Percentiles rank a stretch among this genome's conserved stretches.
Evolutionary conservation across 2,888 invertebrate genomes (phyloP).

Genomic region (Drosophila testacea): DNA sequence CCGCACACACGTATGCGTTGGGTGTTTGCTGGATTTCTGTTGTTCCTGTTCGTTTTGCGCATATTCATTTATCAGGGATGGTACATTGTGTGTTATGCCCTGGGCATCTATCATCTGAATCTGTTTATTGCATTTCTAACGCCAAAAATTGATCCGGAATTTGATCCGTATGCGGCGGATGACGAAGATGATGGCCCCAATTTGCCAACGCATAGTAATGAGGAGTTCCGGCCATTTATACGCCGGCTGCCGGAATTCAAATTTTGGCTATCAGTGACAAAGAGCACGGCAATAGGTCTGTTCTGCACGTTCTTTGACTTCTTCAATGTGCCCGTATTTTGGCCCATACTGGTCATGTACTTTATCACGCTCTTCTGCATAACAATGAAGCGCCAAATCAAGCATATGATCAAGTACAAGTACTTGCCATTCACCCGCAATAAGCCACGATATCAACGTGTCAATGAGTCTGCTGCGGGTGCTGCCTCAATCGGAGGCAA

Average conservation of each 20-base stretch:
- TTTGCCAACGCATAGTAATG: slow-evolving; percentile 96
- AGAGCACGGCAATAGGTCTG: slow-evolving; percentile 95
- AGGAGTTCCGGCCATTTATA: slow-evolving; percentile 99
- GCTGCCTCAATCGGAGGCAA: slow-evolving; percentile 42
- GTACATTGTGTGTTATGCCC: slow-evolving; percentile 99
- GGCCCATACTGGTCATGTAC: slow-evolving; percentile 99
- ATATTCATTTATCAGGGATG: slow-evolving; percentile 97
- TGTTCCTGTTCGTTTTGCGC: slow-evolving; percentile 91
- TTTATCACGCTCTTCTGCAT: slow-evolving; percentile 99
- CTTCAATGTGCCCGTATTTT: slow-evolving; percentile 99
- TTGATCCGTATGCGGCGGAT: slow-evolving; percentile 91
- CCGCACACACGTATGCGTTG: slow-evolving; percentile 93
- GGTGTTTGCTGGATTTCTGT: slow-evolving; percentile 89
- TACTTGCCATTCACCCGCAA: slow-evolving; percentile 99
- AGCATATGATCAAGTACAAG: slow-evolving; percentile 99
- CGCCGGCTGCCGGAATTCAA: slow-evolving; percentile 99
- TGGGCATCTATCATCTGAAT: slow-evolving; percentile 99
- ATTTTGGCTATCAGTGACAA: slow-evolving; percentile 99
- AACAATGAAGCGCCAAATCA: slow-evolving; percentile 99
- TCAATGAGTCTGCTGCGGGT: slow-evolving; percentile 77
- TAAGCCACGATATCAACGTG: slow-evolving; percentile 96
- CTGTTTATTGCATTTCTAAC: slow-evolving; percentile 99
- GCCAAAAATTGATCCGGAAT: slow-evolving; percentile 99
- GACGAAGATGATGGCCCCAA: slow-evolving; percentile 93
- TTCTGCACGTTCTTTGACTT: slow-evolving; percentile 98